Conservation (phyloP, 1,140 invertebrate genomes). For the Plutomurus gul region DNA sequence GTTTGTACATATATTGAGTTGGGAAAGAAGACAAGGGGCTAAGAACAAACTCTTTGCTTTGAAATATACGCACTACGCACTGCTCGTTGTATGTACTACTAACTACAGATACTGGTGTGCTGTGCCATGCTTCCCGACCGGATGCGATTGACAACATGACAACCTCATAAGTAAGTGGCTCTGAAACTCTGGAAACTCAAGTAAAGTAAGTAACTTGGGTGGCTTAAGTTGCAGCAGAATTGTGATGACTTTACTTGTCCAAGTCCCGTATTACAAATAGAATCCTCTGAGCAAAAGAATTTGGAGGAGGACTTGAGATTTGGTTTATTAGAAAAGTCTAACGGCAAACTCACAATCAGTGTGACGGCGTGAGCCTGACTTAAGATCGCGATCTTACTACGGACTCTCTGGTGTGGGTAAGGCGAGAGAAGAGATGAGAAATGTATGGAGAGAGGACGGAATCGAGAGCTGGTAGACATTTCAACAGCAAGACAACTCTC, state of each 20-base stretch:
- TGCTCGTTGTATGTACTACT: too few species aligned
- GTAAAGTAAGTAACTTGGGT: constrained; percentile 26
- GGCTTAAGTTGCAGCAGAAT: not conserved
- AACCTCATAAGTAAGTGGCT: constrained; percentile 30
- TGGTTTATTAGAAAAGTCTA: too few species aligned
- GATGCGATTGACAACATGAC: constrained; percentile 38
- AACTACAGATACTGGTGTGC: too few species aligned
- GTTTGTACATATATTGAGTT: too few species aligned
- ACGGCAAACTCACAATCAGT: too few species aligned
- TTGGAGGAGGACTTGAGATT: too few species aligned
- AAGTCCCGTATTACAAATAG: not conserved
- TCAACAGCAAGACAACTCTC: not conserved
- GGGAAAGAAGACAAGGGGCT: too few species aligned
- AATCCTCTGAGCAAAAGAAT: not conserved
- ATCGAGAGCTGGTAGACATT: not conserved
- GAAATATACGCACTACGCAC: too few species aligned
- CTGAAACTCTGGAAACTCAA: not conserved
- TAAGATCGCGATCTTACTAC: too few species aligned
- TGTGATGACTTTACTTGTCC: not conserved
- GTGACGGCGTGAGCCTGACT: too few species aligned
- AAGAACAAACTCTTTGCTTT: too few species aligned
- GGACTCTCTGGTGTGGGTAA: too few species aligned
- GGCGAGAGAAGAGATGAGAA: not conserved
- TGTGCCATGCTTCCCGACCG: not conserved
- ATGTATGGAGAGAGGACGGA: not conserved